phyloP scores from a whole-genome alignment of 2,113 vertebrate species.

The Eidolon helvum region DNA sequence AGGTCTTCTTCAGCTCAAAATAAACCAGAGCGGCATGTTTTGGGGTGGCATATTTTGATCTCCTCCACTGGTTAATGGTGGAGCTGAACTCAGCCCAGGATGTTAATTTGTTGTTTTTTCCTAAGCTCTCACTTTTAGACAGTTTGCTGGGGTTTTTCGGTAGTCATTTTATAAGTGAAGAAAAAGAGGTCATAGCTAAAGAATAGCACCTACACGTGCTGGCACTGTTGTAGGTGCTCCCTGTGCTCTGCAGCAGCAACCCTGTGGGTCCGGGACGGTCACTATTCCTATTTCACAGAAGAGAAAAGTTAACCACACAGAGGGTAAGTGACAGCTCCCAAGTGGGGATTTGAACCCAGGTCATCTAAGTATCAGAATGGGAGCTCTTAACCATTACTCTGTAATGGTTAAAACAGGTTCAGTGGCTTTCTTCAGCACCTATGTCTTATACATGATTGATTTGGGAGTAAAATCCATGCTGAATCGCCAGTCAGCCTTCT shows the following conservation, averaged over 20 bases:
- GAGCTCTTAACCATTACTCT: not conserved
- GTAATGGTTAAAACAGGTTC: not conserved
- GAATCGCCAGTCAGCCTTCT: not conserved
- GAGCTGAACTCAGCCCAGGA: not conserved
- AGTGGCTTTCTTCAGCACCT: not conserved
- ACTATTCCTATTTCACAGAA: rapidly evolving
- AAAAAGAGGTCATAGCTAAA: not conserved
- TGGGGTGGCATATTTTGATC: not conserved
- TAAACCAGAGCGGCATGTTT: not conserved
- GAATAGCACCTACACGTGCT: rapidly evolving
- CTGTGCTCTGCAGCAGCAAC: rapidly evolving
- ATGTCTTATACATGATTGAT: not conserved
- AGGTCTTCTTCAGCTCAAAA: not conserved
- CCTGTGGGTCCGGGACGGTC: rapidly evolving
- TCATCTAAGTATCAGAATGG: not conserved
- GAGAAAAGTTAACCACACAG: not conserved
- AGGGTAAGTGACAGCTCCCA: not conserved
- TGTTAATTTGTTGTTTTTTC: not conserved
- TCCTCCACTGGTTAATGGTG: not conserved
- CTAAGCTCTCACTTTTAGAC: not conserved
- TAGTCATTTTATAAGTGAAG: not conserved
- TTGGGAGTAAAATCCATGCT: not conserved
- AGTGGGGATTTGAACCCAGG: not conserved
- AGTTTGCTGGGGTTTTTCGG: not conserved
- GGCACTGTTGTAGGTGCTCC: not conserved